Evolutionary conservation across 2,797 vertebrate genomes (phyloP).

Genomic region (Sus cebifrons): DNA sequence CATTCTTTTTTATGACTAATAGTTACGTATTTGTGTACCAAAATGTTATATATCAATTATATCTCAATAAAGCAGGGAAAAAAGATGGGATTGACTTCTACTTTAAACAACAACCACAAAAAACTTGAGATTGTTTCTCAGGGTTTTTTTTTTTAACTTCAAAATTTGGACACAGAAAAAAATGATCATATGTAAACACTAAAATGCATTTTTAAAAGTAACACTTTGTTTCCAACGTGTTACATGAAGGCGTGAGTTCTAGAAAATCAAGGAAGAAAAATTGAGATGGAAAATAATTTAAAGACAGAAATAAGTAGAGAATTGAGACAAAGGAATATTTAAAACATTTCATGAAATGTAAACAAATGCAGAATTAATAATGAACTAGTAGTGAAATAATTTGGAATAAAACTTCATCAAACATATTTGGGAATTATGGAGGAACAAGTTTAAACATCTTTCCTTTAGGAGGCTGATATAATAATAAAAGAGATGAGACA

Average conservation of each 20-base stretch:
- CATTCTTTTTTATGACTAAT: no score
- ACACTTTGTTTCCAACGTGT: background rate
- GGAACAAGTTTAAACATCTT: background rate
- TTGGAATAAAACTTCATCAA: background rate
- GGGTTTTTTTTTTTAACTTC: no score
- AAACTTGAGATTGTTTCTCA: background rate
- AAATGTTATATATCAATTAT: background rate
- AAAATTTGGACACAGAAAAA: background rate
- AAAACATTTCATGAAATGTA: background rate
- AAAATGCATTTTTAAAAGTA: background rate
- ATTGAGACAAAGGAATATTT: background rate
- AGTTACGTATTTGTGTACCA: no score
- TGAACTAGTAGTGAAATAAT: background rate
- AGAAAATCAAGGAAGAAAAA: background rate
- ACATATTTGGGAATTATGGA: background rate
- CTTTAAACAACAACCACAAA: background rate
- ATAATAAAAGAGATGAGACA: background rate
- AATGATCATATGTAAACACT: background rate
- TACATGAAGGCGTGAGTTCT: background rate
- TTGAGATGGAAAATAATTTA: background rate
- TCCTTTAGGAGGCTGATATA: background rate
- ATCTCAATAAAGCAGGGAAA: background rate
- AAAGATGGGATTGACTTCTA: background rate
- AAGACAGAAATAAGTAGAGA: background rate
- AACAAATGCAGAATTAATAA: background rate